Evolutionary conservation across 2,888 invertebrate species (phyloP), one percentile per base, ranked within the genome.

Genomic region (Lagria hirta): DNA sequence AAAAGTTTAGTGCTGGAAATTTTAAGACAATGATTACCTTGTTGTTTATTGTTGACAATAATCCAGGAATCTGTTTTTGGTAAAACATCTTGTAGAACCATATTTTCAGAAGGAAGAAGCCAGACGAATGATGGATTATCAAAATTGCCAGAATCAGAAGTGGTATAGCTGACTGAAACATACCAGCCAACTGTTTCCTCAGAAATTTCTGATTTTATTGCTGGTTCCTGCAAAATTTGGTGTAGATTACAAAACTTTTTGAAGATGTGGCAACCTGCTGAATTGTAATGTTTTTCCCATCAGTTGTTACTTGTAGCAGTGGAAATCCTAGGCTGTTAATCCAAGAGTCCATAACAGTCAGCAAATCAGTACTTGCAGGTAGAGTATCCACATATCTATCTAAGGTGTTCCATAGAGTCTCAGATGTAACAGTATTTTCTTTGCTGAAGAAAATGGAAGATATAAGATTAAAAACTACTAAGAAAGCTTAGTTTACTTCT

Each of bases 281-380:
- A 13, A 58, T 32, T 20, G 23, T 41, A 6, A 57, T 7, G 13
- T 35, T 20, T 4, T 23, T 21, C 11, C 36, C 53, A 10, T 35
- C 14, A 11, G 13, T 11, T 23, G 56, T 30, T 1, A 80, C 77
- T 1, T 66, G 72, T 3, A 83, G 56, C 1, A 82, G 60, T 0
- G 82, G 83, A 55, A 73, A 78, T 3, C 82, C 80, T 15, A 75
- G 66, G 57, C 81, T 78, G 5, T 71, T 70, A 0, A 80, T 78
- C 84, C 83, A 85, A 1, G 75, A 73, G 26, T 73, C 64, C 71
- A 84, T 75, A 55, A 83, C 69, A 8, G 35, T n/a, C 28, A 23
- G 42, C 4, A 59, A 29, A 3, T 24, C 26, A 3, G 45, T 27
- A 15, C 27, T 32, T 7, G 4, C 2, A 7, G 54, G 46, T 8